A percentile compares a stretch with the other conserved stretches of the same genome.
These are phyloP conservation scores for Epinotia bilunana DNA, from an alignment of 2,888 invertebrate genomes.

Conservation along the genomic window DNA sequence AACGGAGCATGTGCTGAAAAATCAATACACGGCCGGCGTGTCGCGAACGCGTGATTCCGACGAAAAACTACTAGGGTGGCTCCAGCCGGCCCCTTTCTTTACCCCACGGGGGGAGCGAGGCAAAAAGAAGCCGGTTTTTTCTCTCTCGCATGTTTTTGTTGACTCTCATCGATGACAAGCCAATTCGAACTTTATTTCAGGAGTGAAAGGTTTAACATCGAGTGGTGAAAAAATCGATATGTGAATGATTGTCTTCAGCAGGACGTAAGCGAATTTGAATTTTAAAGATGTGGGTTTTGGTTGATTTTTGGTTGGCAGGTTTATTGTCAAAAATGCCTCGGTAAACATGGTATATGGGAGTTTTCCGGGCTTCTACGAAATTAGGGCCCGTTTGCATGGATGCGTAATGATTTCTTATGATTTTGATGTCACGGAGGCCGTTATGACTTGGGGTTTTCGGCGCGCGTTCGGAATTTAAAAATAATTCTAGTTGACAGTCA, in stretches of 20 bases:
- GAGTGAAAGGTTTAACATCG: conserved; percentile 51
- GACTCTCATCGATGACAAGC: conserved; percentile 56
- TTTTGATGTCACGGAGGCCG: conserved; percentile 78
- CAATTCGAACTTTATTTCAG: conserved; percentile 51
- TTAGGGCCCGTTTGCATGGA: conserved; percentile 76
- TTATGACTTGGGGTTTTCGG: conserved; percentile 66
- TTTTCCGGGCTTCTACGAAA: conserved; percentile 69
- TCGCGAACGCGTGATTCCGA: conserved; percentile 81
- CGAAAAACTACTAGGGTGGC: conserved; percentile 80
- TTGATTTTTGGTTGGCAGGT: conserved; percentile 48
- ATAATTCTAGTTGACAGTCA: conserved; percentile 46
- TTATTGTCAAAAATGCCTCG: conserved; percentile 62
- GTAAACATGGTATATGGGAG: conserved; percentile 74
- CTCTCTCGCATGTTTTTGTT: conserved; percentile 77
- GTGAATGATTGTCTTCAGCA: conserved; percentile 73
- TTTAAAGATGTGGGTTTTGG: conserved; percentile 47
- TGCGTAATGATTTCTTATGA: conserved; percentile 83
- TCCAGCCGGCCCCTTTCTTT: conserved; percentile 65
- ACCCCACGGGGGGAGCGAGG: conserved; percentile 73
- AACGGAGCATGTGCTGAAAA: conserved; percentile 77
- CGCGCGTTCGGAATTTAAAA: conserved; percentile 52
- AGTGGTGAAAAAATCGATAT: conserved; percentile 55
- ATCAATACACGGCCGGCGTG: conserved; percentile 77
- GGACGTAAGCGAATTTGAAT: conserved; percentile 50
- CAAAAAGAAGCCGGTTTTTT: conserved; percentile 82